Evolutionary conservation across 2,797 vertebrate genomes (phyloP).

Genomic region (Distichodus sexfasciatus): DNA sequence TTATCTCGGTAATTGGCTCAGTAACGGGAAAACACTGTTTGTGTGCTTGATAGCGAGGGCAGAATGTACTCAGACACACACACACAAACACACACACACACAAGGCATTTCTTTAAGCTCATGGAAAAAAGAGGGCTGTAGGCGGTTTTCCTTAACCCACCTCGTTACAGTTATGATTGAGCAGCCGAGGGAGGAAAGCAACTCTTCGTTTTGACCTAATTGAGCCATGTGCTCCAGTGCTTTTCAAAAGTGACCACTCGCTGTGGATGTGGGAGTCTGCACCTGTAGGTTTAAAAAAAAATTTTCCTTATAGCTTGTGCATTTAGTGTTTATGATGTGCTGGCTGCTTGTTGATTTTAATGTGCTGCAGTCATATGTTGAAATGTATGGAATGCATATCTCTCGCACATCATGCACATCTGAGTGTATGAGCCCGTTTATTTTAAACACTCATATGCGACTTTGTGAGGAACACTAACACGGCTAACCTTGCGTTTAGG

Average conservation of each 20-base stretch:
- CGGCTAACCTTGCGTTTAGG: too few species aligned
- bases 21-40: constrained; percentile 49
- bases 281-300: constrained; percentile 56
- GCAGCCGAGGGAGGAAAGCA: constrained; percentile 64
- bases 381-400: not conserved
- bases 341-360: not conserved
- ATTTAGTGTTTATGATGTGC: constrained; percentile 13
- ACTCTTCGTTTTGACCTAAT: constrained; percentile 77
- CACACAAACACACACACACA: constrained; percentile 19
- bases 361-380: not conserved
- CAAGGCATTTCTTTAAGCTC: constrained; percentile 42
- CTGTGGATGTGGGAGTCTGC: constrained; percentile 53
- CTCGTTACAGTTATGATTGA: constrained; percentile 73
- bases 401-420: too few species aligned
- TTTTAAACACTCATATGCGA: too few species aligned
- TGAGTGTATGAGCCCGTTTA: too few species aligned
- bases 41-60: constrained; percentile 53
- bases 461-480: too few species aligned
- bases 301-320: constrained; percentile 61
- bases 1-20: constrained; percentile 54
- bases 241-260: constrained; percentile 67
- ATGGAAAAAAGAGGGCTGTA: constrained; percentile 52
- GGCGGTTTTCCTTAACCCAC: constrained; percentile 67
- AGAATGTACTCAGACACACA: constrained; percentile 39
- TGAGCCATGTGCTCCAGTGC: constrained; percentile 72